Conservation (phyloP, 1,140 invertebrate species). For the Drosophila lacertosa region DNA sequence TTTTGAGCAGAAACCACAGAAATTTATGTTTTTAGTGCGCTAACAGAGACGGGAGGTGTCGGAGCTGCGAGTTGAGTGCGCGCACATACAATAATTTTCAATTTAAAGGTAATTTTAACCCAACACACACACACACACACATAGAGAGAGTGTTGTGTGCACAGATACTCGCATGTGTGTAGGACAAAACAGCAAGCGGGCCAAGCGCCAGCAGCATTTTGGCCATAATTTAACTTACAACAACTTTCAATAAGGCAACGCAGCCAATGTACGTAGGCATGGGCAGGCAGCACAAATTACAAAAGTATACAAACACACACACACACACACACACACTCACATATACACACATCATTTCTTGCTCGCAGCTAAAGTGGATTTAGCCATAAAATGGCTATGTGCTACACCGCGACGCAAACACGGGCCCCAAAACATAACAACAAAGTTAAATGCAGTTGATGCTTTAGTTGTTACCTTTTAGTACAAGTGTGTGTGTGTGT, state of each 20-base stretch:
- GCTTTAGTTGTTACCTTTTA: slow-evolving; percentile 66
- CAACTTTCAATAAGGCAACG: slow-evolving; percentile 76
- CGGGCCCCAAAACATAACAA: slow-evolving; percentile 63
- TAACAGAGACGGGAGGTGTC: slow-evolving; percentile 24
- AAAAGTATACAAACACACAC: slow-evolving; percentile 7
- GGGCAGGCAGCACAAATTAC: slow-evolving; percentile 36
- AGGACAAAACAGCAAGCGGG: slow-evolving; percentile 34
- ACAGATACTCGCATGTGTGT: slow-evolving; percentile 23
- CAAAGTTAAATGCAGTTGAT: slow-evolving; percentile 80
- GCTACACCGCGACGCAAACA: slow-evolving; percentile 49
- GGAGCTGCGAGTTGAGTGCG: slow-evolving; percentile 69
- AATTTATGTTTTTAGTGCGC: slow-evolving; percentile 71
- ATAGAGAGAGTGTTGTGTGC: slow-evolving; percentile 13
- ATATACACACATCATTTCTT: slow-evolving; percentile 45
- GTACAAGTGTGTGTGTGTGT: background rate
- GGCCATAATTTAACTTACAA: slow-evolving; percentile 82
- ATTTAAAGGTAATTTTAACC: slow-evolving; percentile 81
- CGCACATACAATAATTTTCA: slow-evolving; percentile 82
- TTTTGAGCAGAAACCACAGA: slow-evolving; percentile 72
- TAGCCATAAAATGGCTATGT: slow-evolving; percentile 80
- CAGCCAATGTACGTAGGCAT: slow-evolving; percentile 38
- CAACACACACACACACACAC: slow-evolving; percentile 13
- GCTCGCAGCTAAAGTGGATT: slow-evolving; percentile 72
- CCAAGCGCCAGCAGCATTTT: slow-evolving; percentile 55
- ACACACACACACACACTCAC: background rate